Base-by-base conservation (phyloP, 2,113 vertebrate species). In the Gambusia holbrooki region DNA sequence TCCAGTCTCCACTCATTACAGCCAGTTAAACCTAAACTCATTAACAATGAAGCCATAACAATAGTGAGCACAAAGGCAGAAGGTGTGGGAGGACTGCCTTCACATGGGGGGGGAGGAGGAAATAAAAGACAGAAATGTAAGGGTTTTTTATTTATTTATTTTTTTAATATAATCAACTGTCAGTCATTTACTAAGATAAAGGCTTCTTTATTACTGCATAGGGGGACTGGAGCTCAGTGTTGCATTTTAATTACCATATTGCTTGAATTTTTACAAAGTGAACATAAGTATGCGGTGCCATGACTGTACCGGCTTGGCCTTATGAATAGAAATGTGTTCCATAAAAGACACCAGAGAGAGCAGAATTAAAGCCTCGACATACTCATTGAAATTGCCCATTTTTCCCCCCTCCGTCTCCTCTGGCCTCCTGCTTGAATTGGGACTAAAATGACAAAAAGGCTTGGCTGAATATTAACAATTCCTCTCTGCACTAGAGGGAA, bases 111-210 rank as follows among this genome's bases (percentile, higher is more conserved):
- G 11, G 70, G 79, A 6, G 11, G 54, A 69, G 48, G 60, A 80
- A 81, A 75, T 67, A 80, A 82, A 58, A 58, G 51, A 58, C 5
- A 58, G 22, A 25, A 58, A 25, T 25, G 51, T 58, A 58, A 25
- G 22, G 22, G 7, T 3, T 10, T 58, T 58, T 88, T 58, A 27
- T 10, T 58, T 3, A 0, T n/a, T 89, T 83, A 85, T 37, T 3
- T 37, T 35, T 10, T 10, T 1, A 27, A 27, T 27, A 37, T 84
- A 87, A 89, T 89, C 74, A 84, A 73, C 90, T 92, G 90, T 84
- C 91, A 90, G 80, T 92, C 89, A 92, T 91, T 91, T 82, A 73
- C 68, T 79, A 82, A 90, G 87, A 92, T 92, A 91, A 93, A 92
- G 88, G 81, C 71, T 86, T 91, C 83, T 88, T 89, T 90, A 89